Evolutionary conservation across 2,797 vertebrate genomes (phyloP).

Genomic region (Microctenopoma steveboyesi): DNA sequence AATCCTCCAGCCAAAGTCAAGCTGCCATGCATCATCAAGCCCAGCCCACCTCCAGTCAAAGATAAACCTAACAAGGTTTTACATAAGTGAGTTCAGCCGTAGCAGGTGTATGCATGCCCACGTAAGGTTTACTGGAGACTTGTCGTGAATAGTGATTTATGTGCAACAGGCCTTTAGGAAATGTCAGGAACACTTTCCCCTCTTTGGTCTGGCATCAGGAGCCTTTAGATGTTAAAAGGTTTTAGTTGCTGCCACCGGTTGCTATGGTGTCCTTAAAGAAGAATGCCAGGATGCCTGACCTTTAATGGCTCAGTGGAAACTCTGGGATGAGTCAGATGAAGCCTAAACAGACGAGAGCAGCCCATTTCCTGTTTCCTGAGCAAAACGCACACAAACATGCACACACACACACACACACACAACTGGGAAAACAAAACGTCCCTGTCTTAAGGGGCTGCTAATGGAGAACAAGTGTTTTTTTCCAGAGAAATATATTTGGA

Average conservation of each 20-base stretch:
- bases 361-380: conserved; percentile 82
- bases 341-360: conserved; percentile 51
- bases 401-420: conserved; percentile 17
- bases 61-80: conserved; percentile 72
- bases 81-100: conserved; percentile 82
- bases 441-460: conserved; percentile 37
- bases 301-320: conserved; percentile 76
- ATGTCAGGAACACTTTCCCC: conserved; percentile 63
- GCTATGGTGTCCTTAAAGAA: conserved; percentile 71
- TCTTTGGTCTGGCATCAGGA: conserved; percentile 54
- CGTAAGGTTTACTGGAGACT: too few species aligned
- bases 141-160: conserved; percentile 35
- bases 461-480: conserved; percentile 32
- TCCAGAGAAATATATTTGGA: conserved; percentile 14
- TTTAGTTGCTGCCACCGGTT: conserved; percentile 60
- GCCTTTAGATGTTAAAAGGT: conserved; percentile 56
- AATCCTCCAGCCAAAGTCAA: conserved; percentile 82
- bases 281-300: conserved; percentile 75
- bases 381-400: conserved; percentile 32
- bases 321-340: conserved; percentile 77
- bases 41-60: conserved; percentile 85
- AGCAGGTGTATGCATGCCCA: conserved; percentile 12
- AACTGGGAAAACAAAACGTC: conserved; percentile 48
- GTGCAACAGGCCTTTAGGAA: conserved; percentile 48
- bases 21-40: conserved; percentile 79